A percentile compares a stretch with the other conserved stretches of the same genome.
These are phyloP conservation scores for Heliocidaris tuberculata DNA, from an alignment of 35 echinoderm and acorn worm genomes.

Conservation along the genomic window DNA sequence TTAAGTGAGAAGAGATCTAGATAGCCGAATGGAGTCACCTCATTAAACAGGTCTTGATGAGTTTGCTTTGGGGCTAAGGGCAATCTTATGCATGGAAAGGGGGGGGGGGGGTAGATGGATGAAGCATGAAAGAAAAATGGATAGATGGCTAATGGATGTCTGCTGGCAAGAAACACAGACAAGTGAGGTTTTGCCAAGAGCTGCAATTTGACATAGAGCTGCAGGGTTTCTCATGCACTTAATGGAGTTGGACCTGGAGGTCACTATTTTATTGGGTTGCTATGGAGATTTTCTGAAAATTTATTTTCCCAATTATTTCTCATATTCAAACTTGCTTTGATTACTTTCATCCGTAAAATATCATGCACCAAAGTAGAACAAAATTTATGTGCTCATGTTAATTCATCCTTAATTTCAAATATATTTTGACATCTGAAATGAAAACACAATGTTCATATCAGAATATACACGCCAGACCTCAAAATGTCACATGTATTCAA, in stretches of 20 bases:
- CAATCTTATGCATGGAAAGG: background rate
- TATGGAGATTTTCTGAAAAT: background rate
- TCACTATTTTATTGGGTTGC: background rate
- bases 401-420: too few species aligned
- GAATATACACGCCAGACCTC: too few species aligned
- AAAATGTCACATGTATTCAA: too few species aligned
- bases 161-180: slow-evolving; percentile 2
- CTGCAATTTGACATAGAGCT: background rate
- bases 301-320: background rate
- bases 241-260: background rate
- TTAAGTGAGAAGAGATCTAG: background rate
- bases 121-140: background rate
- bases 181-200: background rate
- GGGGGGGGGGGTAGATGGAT: background rate
- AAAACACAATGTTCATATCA: too few species aligned
- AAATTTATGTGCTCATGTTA: too few species aligned
- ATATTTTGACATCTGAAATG: too few species aligned
- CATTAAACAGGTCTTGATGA: background rate
- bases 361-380: background rate
- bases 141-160: slow-evolving; percentile 18
- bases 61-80: background rate
- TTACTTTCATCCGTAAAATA: background rate
- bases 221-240: background rate
- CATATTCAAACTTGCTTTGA: background rate
- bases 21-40: background rate